These are phyloP conservation scores for Bombus superbus DNA, from an alignment of 1,140 invertebrate species.

Conservation along the genomic window DNA sequence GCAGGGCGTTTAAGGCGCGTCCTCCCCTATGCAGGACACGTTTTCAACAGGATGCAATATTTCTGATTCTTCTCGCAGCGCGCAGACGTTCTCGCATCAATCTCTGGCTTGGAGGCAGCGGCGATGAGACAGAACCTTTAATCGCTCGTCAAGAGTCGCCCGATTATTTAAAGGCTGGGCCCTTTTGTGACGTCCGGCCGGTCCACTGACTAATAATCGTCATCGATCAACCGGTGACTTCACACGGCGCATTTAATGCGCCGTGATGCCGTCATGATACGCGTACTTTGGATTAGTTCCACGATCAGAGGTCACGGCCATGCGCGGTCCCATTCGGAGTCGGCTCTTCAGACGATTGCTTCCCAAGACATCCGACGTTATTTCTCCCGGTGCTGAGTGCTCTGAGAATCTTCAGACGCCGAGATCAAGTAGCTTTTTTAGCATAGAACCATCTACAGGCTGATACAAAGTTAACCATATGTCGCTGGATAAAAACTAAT, in stretches of 20 bases:
- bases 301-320: conserved; percentile 67
- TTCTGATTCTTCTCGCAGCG: conserved; percentile 62
- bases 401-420: no score
- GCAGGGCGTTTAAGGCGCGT: background rate
- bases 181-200: conserved; percentile 65
- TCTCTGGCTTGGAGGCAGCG: conserved; percentile 49
- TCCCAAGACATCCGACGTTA: background rate
- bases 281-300: conserved; percentile 72
- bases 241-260: conserved; percentile 70
- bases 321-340: conserved; percentile 47
- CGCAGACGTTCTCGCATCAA: conserved; percentile 55
- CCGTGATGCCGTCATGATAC: conserved; percentile 70
- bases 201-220: conserved; percentile 70
- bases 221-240: conserved; percentile 70
- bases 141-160: conserved; percentile 69
- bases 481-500: background rate
- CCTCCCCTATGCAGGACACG: background rate
- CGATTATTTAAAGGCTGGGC: conserved; percentile 68
- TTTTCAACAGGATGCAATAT: conserved; percentile 57
- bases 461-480: background rate
- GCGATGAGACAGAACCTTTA: conserved; percentile 65
- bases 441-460: background rate
- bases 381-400: background rate
- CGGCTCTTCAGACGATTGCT: background rate
- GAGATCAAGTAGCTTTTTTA: background rate